These are phyloP conservation scores for Myotis pilosus DNA, from an alignment of 2,797 vertebrate genomes.

Conservation along the genomic window DNA sequence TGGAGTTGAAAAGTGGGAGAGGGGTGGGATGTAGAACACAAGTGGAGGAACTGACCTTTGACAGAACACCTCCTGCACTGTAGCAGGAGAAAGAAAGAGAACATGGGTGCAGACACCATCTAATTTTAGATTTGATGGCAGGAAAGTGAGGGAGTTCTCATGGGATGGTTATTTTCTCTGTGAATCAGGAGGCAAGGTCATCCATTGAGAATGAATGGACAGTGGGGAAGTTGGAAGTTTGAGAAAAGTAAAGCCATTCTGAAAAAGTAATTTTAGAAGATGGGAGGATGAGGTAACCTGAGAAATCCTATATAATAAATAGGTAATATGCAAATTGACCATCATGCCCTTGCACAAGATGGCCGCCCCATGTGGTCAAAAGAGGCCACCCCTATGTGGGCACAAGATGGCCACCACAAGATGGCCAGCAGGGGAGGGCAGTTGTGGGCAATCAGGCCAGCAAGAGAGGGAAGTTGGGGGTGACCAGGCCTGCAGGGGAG, in stretches of 20 bases:
- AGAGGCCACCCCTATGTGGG: no score
- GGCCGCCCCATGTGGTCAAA: no score
- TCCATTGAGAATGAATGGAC: constrained; percentile 28
- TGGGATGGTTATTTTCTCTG: constrained; percentile 17
- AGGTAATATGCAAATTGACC: no score
- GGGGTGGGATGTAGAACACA: not conserved
- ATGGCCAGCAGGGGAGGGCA: no score
- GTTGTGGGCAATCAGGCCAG: no score
- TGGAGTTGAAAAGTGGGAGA: constrained; percentile 21
- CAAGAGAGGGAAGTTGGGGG: no score
- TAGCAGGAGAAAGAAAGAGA: not conserved
- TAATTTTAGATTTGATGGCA: constrained; percentile 40
- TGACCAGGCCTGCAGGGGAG: no score
- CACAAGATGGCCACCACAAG: no score
- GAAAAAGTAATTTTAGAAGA: not conserved
- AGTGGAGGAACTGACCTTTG: not conserved
- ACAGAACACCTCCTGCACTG: not conserved
- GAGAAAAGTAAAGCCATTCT: constrained; percentile 23
- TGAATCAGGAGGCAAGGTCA: constrained; percentile 11
- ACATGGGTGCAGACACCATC: not conserved
- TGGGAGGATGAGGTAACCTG: not conserved
- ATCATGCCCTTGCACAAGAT: no score
- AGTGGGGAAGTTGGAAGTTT: not conserved
- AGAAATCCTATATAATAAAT: not conserved
- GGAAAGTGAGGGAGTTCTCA: not conserved